Base-by-base conservation (phyloP, 2,797 vertebrate species). In the Euphonia xanthogaster region DNA sequence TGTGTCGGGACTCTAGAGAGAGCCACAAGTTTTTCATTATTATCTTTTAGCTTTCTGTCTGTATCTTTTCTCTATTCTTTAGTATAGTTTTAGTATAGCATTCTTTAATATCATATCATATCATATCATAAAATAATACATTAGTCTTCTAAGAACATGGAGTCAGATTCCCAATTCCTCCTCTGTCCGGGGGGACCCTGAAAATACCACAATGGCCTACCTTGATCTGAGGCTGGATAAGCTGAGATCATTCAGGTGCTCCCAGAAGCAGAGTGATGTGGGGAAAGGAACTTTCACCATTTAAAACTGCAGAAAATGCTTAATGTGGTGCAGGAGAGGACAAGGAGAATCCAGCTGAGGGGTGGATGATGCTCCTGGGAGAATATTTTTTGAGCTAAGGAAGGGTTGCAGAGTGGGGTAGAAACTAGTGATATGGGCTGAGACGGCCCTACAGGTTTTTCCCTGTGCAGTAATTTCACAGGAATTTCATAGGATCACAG, bases 181-280 rank as follows among this genome's bases (percentile, higher is more conserved):
- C 19, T 53, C 19, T 2, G 0, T 53, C 51, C 3, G 4, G 19
- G 19, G 6, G 20, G 8, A 53, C 13, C 31, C 13, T 0, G 3
- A 54, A n/a, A n/a, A 54, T 14, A 54, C 31, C 53, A 54, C 31
- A 54, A 0, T 14, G 50, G 18, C 8, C 40, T 30, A 0, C 42
- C 4, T 0, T 68, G 58, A 16, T 12, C n/a, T 7, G 27, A 19
- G 48, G 51, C 19, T 40, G 63, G 54, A n/a, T 1, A 48, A 90
- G 50, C 10, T 68, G 11, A 58, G 33, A 37, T 37, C 33, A 58
- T 58, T 18, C 10, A 11, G 37, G 3, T 21, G 25, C 31, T 55
- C 58, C 16, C 58, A n/a, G 50, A 33, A 40, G 33, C 31, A 33
- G 73, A 35, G 61, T 0, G 2, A 25, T 18, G 20, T 39, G 31